phyloP scores from a whole-genome alignment of 2,113 vertebrate genomes.

The Gymnobelideus leadbeateri region DNA sequence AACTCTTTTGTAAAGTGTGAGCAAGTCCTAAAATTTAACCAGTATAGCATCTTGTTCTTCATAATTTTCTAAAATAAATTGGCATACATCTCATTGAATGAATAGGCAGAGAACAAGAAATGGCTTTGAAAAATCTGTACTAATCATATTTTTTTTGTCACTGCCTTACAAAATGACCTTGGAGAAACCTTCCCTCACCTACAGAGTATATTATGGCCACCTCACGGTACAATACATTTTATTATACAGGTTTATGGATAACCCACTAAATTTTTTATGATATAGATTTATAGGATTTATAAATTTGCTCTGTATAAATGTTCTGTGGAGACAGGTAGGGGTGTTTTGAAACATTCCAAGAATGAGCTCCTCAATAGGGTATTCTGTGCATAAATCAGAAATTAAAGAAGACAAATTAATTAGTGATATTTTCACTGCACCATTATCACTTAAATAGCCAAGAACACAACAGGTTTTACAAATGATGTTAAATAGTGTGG shows the following conservation, averaged over 20 bases:
- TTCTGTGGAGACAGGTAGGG: neutral
- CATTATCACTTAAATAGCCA: neutral
- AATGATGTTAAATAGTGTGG: neutral
- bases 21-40: neutral
- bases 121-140: neutral
- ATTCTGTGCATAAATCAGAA: neutral
- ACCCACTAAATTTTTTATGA: neutral
- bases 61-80: neutral
- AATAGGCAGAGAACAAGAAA: neutral
- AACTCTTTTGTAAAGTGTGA: neutral
- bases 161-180: neutral
- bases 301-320: neutral
- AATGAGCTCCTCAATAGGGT: neutral
- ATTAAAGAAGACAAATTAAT: neutral
- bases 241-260: neutral
- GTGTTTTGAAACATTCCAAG: neutral
- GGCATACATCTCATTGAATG: neutral
- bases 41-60: neutral
- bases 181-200: neutral
- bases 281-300: constrained; percentile 3
- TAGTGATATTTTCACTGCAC: neutral
- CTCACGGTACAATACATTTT: constrained; percentile 6
- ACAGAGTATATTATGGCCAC: constrained; percentile 6
- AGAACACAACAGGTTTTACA: neutral
- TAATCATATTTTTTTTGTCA: neutral